Percentiles rank a stretch among this genome's conserved stretches.
Conservation (phyloP, 1,140 invertebrate species). For the Metaphire vulgaris region DNA sequence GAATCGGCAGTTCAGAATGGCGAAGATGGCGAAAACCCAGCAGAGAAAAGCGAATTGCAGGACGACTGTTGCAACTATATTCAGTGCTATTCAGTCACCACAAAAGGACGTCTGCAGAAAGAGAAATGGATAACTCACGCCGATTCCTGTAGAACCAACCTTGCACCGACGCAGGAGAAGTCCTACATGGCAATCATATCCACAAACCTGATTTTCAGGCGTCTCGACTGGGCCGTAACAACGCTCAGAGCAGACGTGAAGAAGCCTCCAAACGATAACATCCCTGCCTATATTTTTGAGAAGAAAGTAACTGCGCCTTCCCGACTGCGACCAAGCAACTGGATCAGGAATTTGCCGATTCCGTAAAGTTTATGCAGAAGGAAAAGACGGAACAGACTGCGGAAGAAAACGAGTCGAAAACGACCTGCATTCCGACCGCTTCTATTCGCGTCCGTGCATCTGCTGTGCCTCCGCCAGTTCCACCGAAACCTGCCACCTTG, state of each 20-base stretch:
- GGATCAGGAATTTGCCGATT: background rate
- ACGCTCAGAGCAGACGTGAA: background rate
- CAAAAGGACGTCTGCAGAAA: background rate
- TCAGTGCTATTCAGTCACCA: background rate
- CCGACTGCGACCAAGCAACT: background rate
- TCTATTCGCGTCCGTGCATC: background rate
- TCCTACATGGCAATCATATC: conserved; percentile 14
- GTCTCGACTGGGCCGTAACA: background rate
- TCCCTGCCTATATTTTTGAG: background rate
- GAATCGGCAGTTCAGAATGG: background rate
- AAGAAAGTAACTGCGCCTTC: conserved; percentile 9
- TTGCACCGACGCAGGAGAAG: background rate
- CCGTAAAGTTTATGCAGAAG: background rate
- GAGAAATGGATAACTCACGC: conserved; percentile 8
- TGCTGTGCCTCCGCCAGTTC: conserved; percentile 21
- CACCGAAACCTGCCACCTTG: conserved; percentile 26
- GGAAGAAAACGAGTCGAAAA: background rate
- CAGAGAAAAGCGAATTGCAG: background rate
- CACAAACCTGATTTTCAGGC: background rate
- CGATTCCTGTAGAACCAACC: background rate
- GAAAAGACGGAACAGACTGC: background rate
- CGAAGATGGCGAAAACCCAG: background rate
- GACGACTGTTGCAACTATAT: background rate
- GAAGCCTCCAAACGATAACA: conserved; percentile 6
- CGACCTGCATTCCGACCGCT: conserved; percentile 1